Evolutionary conservation across 2,888 invertebrate genomes (phyloP).

Genomic region (Drosophila peninsularis): DNA sequence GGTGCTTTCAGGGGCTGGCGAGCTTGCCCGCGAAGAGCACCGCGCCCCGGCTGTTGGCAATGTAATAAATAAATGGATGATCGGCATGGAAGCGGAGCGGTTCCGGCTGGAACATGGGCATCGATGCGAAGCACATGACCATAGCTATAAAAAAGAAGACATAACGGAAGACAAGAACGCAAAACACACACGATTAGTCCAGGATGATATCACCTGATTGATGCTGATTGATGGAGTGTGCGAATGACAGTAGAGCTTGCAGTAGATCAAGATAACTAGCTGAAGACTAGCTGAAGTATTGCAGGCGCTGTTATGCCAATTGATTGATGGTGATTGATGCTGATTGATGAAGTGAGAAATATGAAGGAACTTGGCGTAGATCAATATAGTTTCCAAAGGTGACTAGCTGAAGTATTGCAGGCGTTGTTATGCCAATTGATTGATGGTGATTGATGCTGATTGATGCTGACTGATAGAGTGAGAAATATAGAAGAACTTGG

Average conservation of each 20-base stretch:
- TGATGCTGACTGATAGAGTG: not conserved
- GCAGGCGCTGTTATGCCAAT: not conserved
- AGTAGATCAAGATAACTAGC: not conserved
- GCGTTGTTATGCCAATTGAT: too few relatives aligned
- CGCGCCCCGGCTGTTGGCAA: slow-evolving; percentile 35
- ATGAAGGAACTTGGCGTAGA: not conserved
- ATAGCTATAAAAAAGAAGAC: slow-evolving; percentile 33
- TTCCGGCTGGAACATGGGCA: slow-evolving; percentile 41
- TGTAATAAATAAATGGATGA: slow-evolving; percentile 62
- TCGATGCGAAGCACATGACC: slow-evolving; percentile 34
- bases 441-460: not conserved
- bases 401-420: too few relatives aligned
- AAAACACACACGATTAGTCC: slow-evolving; percentile 23
- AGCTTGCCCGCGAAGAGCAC: slow-evolving; percentile 58
- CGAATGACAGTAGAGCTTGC: not conserved
- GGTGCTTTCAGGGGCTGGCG: slow-evolving; percentile 23
- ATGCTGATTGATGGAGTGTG: not conserved
- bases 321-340: too few relatives aligned
- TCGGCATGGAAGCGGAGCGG: slow-evolving; percentile 57
- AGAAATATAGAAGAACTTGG: not conserved
- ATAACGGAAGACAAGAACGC: slow-evolving; percentile 31
- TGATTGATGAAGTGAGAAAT: not conserved
- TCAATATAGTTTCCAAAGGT: not conserved
- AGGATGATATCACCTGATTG: not conserved
- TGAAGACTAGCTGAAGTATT: too few relatives aligned